Percentiles rank a stretch among this genome's conserved stretches.
phyloP scores from a whole-genome alignment of 2,797 vertebrate genomes.

The Eulemur mongoz region DNA sequence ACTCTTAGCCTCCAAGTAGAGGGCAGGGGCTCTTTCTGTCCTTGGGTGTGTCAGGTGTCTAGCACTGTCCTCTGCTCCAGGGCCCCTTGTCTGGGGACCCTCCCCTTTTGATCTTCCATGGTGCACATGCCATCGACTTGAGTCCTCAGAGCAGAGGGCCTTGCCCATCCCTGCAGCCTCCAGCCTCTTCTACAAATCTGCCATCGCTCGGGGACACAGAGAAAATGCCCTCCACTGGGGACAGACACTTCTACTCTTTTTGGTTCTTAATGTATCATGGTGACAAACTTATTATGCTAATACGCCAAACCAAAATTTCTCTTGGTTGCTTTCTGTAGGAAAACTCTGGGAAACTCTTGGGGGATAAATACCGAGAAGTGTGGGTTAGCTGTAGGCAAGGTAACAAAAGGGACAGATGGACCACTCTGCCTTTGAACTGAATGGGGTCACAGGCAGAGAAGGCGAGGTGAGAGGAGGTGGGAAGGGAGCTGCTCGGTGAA shows the following conservation, averaged over 20 bases:
- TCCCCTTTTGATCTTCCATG: too few relatives aligned
- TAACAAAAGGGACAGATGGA: background rate
- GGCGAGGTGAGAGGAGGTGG: background rate
- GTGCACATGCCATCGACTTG: background rate
- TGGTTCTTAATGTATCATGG: background rate
- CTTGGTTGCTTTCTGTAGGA: background rate
- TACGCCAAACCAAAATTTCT: background rate
- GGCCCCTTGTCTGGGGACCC: background rate
- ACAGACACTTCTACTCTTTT: background rate
- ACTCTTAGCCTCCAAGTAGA: background rate
- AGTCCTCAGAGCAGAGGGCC: background rate
- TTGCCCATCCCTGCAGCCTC: background rate
- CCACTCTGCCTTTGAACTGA: background rate
- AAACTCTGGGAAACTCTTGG: background rate
- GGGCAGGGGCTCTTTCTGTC: background rate
- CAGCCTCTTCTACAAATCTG: background rate
- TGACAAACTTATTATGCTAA: background rate
- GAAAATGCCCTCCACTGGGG: background rate
- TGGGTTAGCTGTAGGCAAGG: background rate
- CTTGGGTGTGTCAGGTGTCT: background rate
- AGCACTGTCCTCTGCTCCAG: background rate
- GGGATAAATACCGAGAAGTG: background rate
- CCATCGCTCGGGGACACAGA: background rate
- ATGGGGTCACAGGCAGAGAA: background rate
- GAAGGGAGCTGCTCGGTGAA: background rate